A percentile compares a stretch with the other conserved stretches of the same genome.
Evolutionary conservation across 2,113 vertebrate species (phyloP).

Genomic region (Boulengeromyrus knoepffleri): DNA sequence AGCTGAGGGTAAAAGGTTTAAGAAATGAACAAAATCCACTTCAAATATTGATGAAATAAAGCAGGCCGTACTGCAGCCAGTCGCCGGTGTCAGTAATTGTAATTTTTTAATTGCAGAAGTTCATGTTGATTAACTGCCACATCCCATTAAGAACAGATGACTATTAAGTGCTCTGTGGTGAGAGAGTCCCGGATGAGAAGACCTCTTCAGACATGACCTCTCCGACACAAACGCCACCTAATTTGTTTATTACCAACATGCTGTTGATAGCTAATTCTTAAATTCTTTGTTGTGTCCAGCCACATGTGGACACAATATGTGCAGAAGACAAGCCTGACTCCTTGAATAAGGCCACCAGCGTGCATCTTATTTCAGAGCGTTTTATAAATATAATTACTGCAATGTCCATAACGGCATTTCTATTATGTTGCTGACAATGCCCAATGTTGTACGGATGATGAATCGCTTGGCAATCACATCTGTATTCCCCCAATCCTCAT

Average conservation of each 20-base stretch:
- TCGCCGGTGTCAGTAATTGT: not conserved
- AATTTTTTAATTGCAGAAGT: not conserved
- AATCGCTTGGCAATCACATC: not conserved
- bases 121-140: not conserved
- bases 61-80: not conserved
- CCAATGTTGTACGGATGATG: not conserved
- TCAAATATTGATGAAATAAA: constrained; percentile 6
- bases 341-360: not conserved
- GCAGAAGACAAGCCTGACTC: not conserved
- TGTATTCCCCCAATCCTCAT: not conserved
- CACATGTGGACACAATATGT: not conserved
- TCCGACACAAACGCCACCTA: not conserved
- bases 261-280: not conserved
- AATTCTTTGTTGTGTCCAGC: not conserved
- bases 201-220: not conserved
- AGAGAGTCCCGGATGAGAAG: not conserved
- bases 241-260: not conserved
- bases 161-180: not conserved
- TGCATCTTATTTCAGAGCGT: not conserved
- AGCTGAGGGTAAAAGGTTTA: not conserved
- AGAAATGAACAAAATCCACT: not conserved
- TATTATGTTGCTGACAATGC: not conserved
- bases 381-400: not conserved
- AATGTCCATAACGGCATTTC: not conserved
- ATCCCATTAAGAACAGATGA: not conserved